These are phyloP conservation scores for Dynastes grantii DNA, from an alignment of 2,888 invertebrate species.

Conservation along the genomic window DNA sequence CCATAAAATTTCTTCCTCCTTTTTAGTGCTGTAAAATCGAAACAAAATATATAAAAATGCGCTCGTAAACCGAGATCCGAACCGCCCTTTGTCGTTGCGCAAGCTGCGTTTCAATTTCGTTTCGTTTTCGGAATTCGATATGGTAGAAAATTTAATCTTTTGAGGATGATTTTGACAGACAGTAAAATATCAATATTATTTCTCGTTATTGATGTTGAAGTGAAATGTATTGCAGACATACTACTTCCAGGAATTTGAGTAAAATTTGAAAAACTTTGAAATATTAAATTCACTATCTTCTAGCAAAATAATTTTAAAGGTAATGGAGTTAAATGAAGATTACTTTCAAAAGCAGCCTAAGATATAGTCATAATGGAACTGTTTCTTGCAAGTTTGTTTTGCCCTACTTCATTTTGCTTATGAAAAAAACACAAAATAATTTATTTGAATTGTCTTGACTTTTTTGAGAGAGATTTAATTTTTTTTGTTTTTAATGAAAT, in stretches of 20 bases:
- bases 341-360: too few species aligned
- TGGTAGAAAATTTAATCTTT: slow-evolving; percentile 15
- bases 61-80: slow-evolving; percentile 15
- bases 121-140: slow-evolving; percentile 4
- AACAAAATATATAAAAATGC: slow-evolving; percentile 39
- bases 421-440: too few species aligned
- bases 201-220: background rate
- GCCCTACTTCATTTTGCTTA: too few species aligned
- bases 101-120: slow-evolving; percentile 14
- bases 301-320: too few species aligned
- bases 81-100: slow-evolving; percentile 25
- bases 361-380: too few species aligned
- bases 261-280: background rate
- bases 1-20: slow-evolving; percentile 28
- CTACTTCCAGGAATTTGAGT: background rate
- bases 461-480: too few species aligned
- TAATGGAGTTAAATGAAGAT: too few species aligned
- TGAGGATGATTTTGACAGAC: slow-evolving; percentile 7
- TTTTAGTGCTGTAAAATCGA: slow-evolving; percentile 33
- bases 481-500: too few species aligned
- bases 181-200: slow-evolving; percentile 1
- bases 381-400: too few species aligned
- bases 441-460: too few species aligned
- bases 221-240: background rate
- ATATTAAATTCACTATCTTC: too few species aligned